Base-by-base conservation (phyloP, 2,113 vertebrate genomes). In the Brevimyrus niger region DNA sequence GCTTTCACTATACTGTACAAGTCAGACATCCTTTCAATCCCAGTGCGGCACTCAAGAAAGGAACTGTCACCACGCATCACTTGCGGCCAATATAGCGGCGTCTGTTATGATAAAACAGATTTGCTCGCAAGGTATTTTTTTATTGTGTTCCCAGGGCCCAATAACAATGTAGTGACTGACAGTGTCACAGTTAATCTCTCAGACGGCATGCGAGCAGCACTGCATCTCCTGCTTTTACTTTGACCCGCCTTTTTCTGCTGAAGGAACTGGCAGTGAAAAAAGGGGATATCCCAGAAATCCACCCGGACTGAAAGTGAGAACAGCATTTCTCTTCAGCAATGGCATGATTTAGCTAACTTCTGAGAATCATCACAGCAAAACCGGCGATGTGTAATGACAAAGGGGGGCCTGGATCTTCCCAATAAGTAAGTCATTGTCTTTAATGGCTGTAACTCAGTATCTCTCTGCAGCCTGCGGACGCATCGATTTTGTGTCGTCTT, bases 401-500 rank as follows among this genome's bases (percentile, higher is more conserved):
- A 42, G 88, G 50, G 21, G 47, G 48, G 9, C 31, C 27, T 31
- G 1, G 27, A 47, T 53, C 4, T 35, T 50, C 73, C 5, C 46
- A 35, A 13, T 27, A 19, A 88, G 48, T 82, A 48, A 19, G 17
- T 38, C 19, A 58, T 80, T 69, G 69, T 88, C 27, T 86, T 51
- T 91, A 51, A 44, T 88, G 82, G 80, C 76, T 88, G 88, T 80
- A 51, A 27, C 46, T n/a, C 23, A 84, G 82, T 87, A 80, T 73
- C 80, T 46, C 88, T 50, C 42, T 38, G 55, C 1, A 17, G 51
- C 89, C 88, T 50, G 80, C 58, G 73, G 73, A 89, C 85, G 73
- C 84, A 88, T 55, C 76, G 83, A 90, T 90, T 92, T 91, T 88
- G 89, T 76, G 87, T 87, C 88, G 88, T 90, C 50, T 91, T 88